Base-by-base conservation (phyloP, 2,888 invertebrate genomes). In the Lucinisca nassula region DNA sequence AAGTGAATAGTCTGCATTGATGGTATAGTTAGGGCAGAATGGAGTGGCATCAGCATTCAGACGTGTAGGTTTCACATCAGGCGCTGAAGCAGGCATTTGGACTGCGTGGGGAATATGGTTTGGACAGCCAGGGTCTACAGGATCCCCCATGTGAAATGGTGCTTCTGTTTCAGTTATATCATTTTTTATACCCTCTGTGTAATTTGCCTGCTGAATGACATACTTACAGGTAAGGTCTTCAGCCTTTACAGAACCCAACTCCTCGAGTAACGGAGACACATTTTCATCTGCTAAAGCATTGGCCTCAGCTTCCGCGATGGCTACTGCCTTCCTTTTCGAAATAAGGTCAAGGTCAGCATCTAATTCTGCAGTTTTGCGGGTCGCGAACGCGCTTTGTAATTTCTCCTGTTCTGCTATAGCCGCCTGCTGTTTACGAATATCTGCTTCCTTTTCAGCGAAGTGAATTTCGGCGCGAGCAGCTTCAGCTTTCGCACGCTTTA, bases 271-370 rank as follows among this genome's bases (percentile, higher is more conserved):
- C 4, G 55, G n/a, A 8, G n/a, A 14, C n/a, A 17, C n/a, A 4
- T n/a, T 21, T n/a, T 55, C 14, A 8, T n/a, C 55, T 21, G 4
- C n/a, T 21, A 55, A 21, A n/a, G 21, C 80, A 40, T 82, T 40
- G 1, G 78, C 58, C 38, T 78, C 82, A 37, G 79, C 82, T 12
- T 70, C 75, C 0, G 81, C 82, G 0, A 49, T 24, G 17, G 78
- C 85, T 21, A 75, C 75, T 67, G 51, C 79, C 1, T 74, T 40
- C 55, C 82, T n/a, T 75, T 79, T 27, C 21, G 55, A 38, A 55
- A 82, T 17, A 6, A 85, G 38, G 17, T 51, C 32, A 3, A 84
- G 74, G 27, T 84, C 84, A 17, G 75, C 45, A 35, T 85, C 67
- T 21, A 82, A 30, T 24, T 75, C 74, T 1, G 84, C 67, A 27